These are phyloP conservation scores for Lophura nycthemera DNA, from an alignment of 2,113 vertebrate genomes.

Conservation along the genomic window DNA sequence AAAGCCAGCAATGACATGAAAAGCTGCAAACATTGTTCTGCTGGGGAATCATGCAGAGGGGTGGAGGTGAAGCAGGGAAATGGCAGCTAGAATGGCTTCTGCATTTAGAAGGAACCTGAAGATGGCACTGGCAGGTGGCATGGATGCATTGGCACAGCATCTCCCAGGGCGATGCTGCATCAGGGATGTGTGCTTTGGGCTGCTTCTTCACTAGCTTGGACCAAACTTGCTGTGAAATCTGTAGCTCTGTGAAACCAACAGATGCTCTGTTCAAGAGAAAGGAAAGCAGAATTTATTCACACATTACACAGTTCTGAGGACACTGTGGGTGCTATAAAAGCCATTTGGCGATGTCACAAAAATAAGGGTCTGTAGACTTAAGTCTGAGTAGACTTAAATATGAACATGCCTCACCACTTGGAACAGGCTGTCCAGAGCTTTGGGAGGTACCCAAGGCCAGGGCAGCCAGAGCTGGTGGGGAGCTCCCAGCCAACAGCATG, in stretches of 20 bases:
- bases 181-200: neutral
- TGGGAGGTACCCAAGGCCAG: too few species aligned
- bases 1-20: neutral
- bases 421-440: too few species aligned
- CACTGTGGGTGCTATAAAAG: neutral
- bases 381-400: neutral
- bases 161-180: too few species aligned
- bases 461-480: too few species aligned
- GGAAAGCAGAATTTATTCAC: neutral
- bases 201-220: neutral
- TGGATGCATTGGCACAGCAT: neutral
- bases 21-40: neutral
- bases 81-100: neutral
- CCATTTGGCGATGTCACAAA: neutral
- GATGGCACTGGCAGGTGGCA: rapidly evolving
- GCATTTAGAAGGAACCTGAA: neutral
- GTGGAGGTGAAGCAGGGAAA: neutral
- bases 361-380: neutral
- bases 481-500: neutral
- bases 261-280: neutral
- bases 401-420: neutral
- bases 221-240: rapidly evolving
- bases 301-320: rapidly evolving
- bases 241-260: neutral
- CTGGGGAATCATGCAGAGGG: neutral